These are phyloP conservation scores for Clarias fuscus DNA, from an alignment of 2,797 vertebrate species.

Conservation along the genomic window DNA sequence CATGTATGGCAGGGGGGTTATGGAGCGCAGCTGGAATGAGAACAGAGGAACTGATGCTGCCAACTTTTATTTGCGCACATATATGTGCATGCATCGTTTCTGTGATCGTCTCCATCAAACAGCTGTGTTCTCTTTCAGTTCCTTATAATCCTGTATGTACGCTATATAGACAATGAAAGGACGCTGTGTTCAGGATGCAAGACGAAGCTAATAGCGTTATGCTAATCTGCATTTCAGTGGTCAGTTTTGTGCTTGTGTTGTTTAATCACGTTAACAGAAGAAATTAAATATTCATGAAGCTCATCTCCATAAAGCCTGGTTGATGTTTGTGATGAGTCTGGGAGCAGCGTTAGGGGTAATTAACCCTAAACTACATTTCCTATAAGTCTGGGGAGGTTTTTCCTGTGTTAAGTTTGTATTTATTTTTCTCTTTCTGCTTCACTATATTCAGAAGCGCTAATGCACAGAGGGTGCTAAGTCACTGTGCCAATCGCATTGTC, in stretches of 20 bases:
- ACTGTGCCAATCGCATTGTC: constrained; percentile 4
- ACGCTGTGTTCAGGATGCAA: background rate
- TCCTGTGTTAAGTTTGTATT: background rate
- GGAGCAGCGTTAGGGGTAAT: constrained; percentile 14
- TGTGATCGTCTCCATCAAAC: background rate
- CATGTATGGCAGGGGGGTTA: constrained; percentile 20
- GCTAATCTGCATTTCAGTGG: constrained; percentile 42
- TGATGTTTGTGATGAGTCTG: constrained; percentile 28
- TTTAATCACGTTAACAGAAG: constrained; percentile 37
- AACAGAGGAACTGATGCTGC: background rate
- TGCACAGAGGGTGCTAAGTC: constrained; percentile 8
- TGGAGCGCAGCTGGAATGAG: constrained; percentile 29
- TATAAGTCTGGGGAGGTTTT: background rate
- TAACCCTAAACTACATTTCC: constrained; percentile 16
- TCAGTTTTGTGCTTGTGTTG: constrained; percentile 20
- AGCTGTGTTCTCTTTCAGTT: background rate
- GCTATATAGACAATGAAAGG: background rate
- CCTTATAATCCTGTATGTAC: background rate
- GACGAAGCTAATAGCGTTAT: background rate
- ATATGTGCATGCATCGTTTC: background rate
- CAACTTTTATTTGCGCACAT: background rate
- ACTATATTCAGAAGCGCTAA: constrained; percentile 4
- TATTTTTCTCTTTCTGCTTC: background rate
- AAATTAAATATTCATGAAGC: constrained; percentile 39
- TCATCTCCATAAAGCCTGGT: constrained; percentile 34